Conservation (phyloP, 1,140 invertebrate species). For the Cherax quadricarinatus region DNA sequence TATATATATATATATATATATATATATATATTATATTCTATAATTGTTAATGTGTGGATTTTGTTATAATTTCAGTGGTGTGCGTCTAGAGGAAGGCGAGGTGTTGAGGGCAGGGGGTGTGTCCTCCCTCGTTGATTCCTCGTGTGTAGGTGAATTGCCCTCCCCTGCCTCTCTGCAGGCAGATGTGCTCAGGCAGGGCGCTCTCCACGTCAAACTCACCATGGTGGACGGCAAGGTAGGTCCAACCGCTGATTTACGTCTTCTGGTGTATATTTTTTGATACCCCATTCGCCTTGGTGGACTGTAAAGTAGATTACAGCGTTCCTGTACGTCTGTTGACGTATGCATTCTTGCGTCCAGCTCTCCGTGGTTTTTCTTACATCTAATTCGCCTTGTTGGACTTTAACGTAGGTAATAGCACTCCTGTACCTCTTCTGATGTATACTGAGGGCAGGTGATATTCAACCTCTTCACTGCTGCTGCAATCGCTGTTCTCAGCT, state of each 20-base stretch:
- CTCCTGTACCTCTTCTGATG: too few species aligned
- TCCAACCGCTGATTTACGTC: background rate
- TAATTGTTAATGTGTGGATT: too few species aligned
- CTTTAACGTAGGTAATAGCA: too few species aligned
- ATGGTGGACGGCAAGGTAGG: slow-evolving; percentile 86
- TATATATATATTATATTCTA: too few species aligned
- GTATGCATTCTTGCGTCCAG: too few species aligned
- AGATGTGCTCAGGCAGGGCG: slow-evolving; percentile 81
- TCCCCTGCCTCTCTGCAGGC: slow-evolving; percentile 60
- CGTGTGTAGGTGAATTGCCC: slow-evolving; percentile 23
- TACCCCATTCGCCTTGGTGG: slow-evolving; percentile 82
- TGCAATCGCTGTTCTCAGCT: too few species aligned
- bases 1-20: too few species aligned
- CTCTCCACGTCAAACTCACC: slow-evolving; percentile 87
- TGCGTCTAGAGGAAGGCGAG: background rate
- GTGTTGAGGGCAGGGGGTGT: slow-evolving; percentile 10
- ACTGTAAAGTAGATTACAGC: slow-evolving; percentile 82
- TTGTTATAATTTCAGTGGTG: slow-evolving; percentile 14
- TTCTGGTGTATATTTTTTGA: background rate
- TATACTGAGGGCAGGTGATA: too few species aligned
- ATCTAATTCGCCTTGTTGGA: too few species aligned
- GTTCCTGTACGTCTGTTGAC: background rate
- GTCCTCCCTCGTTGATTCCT: background rate
- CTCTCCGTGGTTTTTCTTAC: too few species aligned
- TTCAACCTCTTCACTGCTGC: too few species aligned